Percentiles rank a stretch among this genome's conserved stretches.
These are phyloP conservation scores for Xenops minutus DNA, from an alignment of 2,797 vertebrate species.

Conservation along the genomic window DNA sequence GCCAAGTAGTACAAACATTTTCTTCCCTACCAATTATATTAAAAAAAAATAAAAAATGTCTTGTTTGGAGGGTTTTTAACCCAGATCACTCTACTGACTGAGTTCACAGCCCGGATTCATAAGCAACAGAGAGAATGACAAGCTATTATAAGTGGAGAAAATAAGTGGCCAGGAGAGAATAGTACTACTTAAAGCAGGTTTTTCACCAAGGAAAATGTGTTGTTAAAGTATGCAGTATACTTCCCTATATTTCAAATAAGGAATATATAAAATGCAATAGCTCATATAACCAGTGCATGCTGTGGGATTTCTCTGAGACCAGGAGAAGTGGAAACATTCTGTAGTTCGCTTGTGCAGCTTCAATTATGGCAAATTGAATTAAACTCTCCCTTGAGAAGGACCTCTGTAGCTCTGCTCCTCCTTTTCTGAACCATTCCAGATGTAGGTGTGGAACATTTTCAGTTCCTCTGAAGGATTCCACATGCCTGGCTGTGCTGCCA, in stretches of 20 bases:
- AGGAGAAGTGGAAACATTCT: conserved; percentile 45
- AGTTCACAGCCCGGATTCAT: background rate
- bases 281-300: background rate
- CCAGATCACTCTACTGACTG: background rate
- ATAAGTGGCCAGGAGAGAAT: conserved; percentile 32
- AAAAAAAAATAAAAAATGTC: background rate
- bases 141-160: background rate
- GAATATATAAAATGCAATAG: conserved; percentile 41
- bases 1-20: background rate
- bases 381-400: conserved; percentile 44
- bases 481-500: background rate
- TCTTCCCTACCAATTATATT: background rate
- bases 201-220: conserved; percentile 29
- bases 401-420: conserved; percentile 24
- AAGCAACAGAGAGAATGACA: conserved; percentile 6
- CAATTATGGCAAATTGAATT: conserved; percentile 66
- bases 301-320: conserved; percentile 36
- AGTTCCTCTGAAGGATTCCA: background rate
- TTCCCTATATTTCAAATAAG: conserved; percentile 6
- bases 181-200: background rate
- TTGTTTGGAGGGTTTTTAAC: background rate
- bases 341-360: conserved; percentile 34
- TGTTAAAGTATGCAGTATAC: background rate
- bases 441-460: conserved; percentile 11
- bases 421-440: conserved; percentile 57